A percentile compares a stretch with the other conserved stretches of the same genome.
phyloP scores from a whole-genome alignment of 2,113 vertebrate species.

The Apteryx owenii region DNA sequence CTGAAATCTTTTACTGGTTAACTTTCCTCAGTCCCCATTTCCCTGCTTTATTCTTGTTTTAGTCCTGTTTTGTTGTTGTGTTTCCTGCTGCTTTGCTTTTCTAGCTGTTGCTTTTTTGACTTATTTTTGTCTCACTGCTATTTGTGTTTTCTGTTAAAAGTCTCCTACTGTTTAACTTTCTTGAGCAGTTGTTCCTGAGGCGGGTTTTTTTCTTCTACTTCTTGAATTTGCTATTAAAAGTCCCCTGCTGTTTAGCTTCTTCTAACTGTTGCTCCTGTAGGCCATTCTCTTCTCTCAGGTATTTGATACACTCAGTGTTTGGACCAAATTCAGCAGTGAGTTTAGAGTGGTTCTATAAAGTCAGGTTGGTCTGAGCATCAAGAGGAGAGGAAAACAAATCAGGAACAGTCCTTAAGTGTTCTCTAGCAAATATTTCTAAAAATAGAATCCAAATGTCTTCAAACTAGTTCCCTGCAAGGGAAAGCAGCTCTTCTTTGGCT shows the following conservation, averaged over 20 bases:
- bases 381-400: not conserved
- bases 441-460: not conserved
- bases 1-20: constrained; percentile 26
- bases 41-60: constrained; percentile 34
- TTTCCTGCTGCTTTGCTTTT: constrained; percentile 44
- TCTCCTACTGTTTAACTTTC: constrained; percentile 53
- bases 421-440: not conserved
- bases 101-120: constrained; percentile 31
- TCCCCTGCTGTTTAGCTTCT: constrained; percentile 15
- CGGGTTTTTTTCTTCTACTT: not conserved
- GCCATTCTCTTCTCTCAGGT: not conserved
- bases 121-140: constrained; percentile 20
- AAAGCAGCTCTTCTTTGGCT: not conserved
- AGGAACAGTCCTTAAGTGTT: not conserved
- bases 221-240: constrained; percentile 34
- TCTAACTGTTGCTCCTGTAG: not conserved
- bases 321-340: not conserved
- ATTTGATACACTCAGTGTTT: not conserved
- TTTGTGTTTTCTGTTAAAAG: constrained; percentile 50
- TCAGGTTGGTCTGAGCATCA: not conserved
- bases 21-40: constrained; percentile 15
- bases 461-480: not conserved
- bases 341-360: not conserved
- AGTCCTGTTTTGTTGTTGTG: constrained; percentile 18
- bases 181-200: not conserved